phyloP scores from a whole-genome alignment of 2,113 vertebrate genomes.

The Scatophagus argus region DNA sequence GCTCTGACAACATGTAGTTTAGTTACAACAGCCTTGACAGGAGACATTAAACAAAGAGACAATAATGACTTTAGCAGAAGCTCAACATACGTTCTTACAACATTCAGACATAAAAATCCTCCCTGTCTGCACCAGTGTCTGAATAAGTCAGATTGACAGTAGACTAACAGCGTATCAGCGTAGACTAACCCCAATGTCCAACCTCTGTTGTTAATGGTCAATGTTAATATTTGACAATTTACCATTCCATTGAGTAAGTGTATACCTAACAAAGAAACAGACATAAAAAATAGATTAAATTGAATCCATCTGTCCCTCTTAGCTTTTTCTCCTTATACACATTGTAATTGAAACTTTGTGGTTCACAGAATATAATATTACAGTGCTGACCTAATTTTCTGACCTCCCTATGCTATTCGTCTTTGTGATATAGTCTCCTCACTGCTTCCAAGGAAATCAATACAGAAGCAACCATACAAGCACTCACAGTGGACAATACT shows the following conservation, averaged over 20 bases:
- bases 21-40: background rate
- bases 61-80: slow-evolving; percentile 1
- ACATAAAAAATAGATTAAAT: slow-evolving; percentile 61
- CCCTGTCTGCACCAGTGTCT: background rate
- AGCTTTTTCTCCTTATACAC: slow-evolving; percentile 59
- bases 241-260: background rate
- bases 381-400: slow-evolving; percentile 57
- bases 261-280: slow-evolving; percentile 30
- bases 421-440: slow-evolving; percentile 63
- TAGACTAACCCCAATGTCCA: too few species aligned
- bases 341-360: slow-evolving; percentile 55
- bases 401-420: slow-evolving; percentile 31
- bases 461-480: slow-evolving; percentile 37
- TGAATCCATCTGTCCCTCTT: slow-evolving; percentile 32
- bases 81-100: background rate
- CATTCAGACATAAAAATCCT: background rate
- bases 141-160: background rate
- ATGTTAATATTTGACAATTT: slow-evolving; percentile 1
- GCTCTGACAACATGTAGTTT: background rate
- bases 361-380: slow-evolving; percentile 52
- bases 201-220: background rate
- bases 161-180: too few species aligned
- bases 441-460: slow-evolving; percentile 62
- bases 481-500: slow-evolving; percentile 1
- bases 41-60: background rate